Evolutionary conservation across 2,888 invertebrate species (phyloP).

Genomic region (Dicycla oo): DNA sequence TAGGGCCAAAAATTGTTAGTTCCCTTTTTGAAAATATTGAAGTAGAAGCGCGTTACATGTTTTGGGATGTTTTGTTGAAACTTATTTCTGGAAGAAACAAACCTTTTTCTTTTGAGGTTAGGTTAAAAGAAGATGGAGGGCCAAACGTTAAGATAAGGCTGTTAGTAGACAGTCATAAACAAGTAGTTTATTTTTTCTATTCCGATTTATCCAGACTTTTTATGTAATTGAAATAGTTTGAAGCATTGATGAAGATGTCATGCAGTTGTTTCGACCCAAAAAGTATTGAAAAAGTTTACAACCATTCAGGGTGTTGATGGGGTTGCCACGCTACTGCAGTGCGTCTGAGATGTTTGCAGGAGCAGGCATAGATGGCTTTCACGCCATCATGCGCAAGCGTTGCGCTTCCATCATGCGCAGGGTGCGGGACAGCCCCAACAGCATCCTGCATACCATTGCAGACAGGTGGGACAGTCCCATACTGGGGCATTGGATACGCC

Average conservation of each 20-base stretch:
- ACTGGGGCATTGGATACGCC: too few relatives aligned
- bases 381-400: too few relatives aligned
- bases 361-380: too few relatives aligned
- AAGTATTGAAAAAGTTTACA: too few relatives aligned
- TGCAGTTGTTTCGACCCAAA: background rate
- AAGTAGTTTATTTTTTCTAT: background rate
- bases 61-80: background rate
- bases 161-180: background rate
- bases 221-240: background rate
- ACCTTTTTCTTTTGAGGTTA: background rate
- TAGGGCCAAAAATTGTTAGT: conserved; percentile 6
- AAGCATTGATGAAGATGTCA: background rate
- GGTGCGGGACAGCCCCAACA: too few relatives aligned
- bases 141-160: background rate
- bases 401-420: too few relatives aligned
- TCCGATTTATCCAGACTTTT: background rate
- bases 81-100: background rate
- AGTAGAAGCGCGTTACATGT: background rate
- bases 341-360: too few relatives aligned
- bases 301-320: too few relatives aligned
- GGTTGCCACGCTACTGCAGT: too few relatives aligned
- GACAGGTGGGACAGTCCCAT: too few relatives aligned
- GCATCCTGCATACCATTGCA: too few relatives aligned
- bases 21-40: conserved; percentile 30
- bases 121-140: background rate